Base-by-base conservation (phyloP, 2,113 vertebrate species). In the Aleadryas rufinucha region DNA sequence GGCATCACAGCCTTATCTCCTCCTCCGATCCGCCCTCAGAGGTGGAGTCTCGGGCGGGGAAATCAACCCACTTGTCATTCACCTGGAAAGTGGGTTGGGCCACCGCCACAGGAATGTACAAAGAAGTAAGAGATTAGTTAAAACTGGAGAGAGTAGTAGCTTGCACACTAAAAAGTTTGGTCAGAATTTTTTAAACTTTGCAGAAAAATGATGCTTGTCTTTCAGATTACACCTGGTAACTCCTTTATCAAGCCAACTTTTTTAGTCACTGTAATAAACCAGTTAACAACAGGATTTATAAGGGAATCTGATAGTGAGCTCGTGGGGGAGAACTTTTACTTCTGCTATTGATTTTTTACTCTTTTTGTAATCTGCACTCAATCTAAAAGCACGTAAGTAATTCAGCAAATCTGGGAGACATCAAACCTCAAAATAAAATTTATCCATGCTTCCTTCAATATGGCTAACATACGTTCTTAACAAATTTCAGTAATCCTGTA, bases 401-500 rank as follows among this genome's bases (percentile, higher is more conserved):
- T 93, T 94, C 87, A 89, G 78, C 56, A 95, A 93, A 96, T 95
- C 71, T 96, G 95, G 45, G 95, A n/a, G 45, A 95, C 86, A 94
- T 77, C 87, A 89, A 63, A 95, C 60, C 68, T 96, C 30, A 18
- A 96, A 97, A 88, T 94, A 95, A 92, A 81, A 77, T 96, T 96
- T 97, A 94, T 95, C 84, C 76, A 77, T 96, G 74, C 79, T 79
- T 96, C 63, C 49, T 84, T 95, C 84, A 95, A 84, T 97, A 98
- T 92, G 91, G 96, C 90, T 97, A 97, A 87, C 97, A 98, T 96
- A 98, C 97, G 96, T 93, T 97, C 94, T 97, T 96, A 97, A 91
- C 66, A 95, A 97, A 97, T 97, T 97, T 98, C 89, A 95, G 82
- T 90, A 95, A 90, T 84, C 69, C 50, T 95, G 24, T 88, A 69